phyloP scores from a whole-genome alignment of 2,113 vertebrate genomes.

The Agapornis roseicollis region DNA sequence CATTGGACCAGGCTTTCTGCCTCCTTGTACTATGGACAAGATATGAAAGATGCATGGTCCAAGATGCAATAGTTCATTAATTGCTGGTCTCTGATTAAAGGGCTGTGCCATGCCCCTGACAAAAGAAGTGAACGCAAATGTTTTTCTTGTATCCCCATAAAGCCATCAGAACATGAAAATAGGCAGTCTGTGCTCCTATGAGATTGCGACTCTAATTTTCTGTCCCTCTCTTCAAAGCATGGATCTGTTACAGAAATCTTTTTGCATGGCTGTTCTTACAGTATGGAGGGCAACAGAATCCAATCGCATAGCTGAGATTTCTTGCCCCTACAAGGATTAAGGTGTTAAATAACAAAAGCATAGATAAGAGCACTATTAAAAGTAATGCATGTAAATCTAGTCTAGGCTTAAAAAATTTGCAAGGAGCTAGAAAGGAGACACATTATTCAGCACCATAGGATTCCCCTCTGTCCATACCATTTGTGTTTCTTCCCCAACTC shows the following conservation, averaged over 20 bases:
- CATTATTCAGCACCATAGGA: background rate
- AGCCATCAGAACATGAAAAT: background rate
- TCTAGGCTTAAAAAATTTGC: background rate
- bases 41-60: background rate
- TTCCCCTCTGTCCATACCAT: background rate
- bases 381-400: background rate
- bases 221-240: background rate
- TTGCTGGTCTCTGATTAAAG: background rate
- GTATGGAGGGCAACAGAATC: background rate
- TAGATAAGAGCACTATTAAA: background rate
- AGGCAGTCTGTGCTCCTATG: accelerated
- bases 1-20: background rate
- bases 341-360: background rate
- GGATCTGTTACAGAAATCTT: background rate
- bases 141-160: background rate
- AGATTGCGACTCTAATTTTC: background rate
- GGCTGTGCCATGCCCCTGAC: background rate
- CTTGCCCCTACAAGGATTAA: background rate
- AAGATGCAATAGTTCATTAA: background rate
- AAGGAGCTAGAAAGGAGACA: background rate
- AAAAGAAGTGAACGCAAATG: background rate
- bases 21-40: background rate
- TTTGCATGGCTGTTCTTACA: background rate
- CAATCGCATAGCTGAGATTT: background rate
- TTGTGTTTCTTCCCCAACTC: background rate